phyloP scores from a whole-genome alignment of 1,140 invertebrate genomes.

The Megalopta genalis region DNA sequence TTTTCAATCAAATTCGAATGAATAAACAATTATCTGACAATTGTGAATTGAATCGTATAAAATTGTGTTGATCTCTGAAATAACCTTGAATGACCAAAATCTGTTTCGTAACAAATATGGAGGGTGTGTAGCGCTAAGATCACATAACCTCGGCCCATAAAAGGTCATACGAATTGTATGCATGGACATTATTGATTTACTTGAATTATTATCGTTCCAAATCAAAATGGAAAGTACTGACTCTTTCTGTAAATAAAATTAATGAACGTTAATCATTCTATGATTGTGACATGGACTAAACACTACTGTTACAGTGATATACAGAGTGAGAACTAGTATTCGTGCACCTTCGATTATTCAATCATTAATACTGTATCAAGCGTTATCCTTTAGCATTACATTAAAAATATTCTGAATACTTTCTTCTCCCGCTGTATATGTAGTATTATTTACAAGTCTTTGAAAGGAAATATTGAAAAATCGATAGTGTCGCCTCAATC shows the following conservation, averaged over 20 bases:
- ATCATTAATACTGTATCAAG: too few relatives aligned
- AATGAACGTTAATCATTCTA: background rate
- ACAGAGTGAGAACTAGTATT: background rate
- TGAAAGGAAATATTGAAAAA: slow-evolving; percentile 1
- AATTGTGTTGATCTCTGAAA: too few relatives aligned
- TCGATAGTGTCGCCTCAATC: slow-evolving; percentile 15
- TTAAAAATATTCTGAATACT: too few relatives aligned
- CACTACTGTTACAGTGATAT: background rate
- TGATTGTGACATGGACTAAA: background rate
- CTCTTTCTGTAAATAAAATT: background rate
- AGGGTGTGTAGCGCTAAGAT: background rate
- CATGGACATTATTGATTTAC: background rate
- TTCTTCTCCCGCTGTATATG: too few relatives aligned
- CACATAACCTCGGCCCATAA: slow-evolving; percentile 17
- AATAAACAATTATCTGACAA: too few relatives aligned
- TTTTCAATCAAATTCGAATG: too few relatives aligned
- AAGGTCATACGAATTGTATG: background rate
- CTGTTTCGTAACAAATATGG: background rate
- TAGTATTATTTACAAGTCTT: background rate
- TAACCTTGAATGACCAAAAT: background rate
- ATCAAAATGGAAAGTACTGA: too few relatives aligned
- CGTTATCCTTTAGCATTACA: too few relatives aligned
- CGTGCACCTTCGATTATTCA: too few relatives aligned
- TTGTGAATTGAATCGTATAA: too few relatives aligned
- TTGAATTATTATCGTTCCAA: too few relatives aligned